These are phyloP conservation scores for Dermochelys coriacea DNA, from an alignment of 2,797 vertebrate species.

Conservation along the genomic window DNA sequence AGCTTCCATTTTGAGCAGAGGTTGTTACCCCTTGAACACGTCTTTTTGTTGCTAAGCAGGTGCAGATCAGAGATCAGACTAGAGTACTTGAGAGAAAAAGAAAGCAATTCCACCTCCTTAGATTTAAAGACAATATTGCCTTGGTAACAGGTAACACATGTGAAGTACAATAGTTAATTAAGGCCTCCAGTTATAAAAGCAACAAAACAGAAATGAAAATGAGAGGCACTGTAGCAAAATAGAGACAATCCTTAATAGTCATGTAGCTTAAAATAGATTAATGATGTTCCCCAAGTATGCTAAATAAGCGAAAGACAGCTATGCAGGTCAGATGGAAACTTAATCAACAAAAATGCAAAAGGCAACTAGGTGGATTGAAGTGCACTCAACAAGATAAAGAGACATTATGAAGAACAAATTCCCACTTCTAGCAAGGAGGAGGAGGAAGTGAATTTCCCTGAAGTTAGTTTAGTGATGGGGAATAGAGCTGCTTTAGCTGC, in stretches of 20 bases:
- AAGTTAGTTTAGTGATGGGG: not conserved
- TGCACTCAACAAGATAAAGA: not conserved
- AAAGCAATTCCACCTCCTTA: conserved; percentile 73
- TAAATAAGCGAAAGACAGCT: conserved; percentile 16
- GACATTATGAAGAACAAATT: not conserved
- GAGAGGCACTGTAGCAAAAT: conserved; percentile 65
- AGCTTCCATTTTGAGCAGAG: not conserved
- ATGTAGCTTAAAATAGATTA: conserved; percentile 50
- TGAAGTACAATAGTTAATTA: conserved; percentile 72
- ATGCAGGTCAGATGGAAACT: conserved; percentile 27
- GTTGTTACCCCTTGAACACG: not conserved
- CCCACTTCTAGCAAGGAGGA: not conserved
- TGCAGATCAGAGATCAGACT: conserved; percentile 64
- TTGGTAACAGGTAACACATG: conserved; percentile 76
- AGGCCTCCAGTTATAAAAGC: conserved; percentile 56
- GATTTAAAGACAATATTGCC: conserved; percentile 77
- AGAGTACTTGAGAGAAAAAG: conserved; percentile 59
- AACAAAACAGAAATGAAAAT: conserved; percentile 65
- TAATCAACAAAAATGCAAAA: not conserved
- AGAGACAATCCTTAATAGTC: conserved; percentile 62
- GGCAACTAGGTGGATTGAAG: not conserved
- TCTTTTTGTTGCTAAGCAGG: conserved; percentile 75
- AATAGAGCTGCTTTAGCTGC: not conserved
- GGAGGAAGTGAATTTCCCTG: not conserved
- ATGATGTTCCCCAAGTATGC: not conserved